Conservation (phyloP, 2,113 vertebrate genomes). For the Alectura lathami region DNA sequence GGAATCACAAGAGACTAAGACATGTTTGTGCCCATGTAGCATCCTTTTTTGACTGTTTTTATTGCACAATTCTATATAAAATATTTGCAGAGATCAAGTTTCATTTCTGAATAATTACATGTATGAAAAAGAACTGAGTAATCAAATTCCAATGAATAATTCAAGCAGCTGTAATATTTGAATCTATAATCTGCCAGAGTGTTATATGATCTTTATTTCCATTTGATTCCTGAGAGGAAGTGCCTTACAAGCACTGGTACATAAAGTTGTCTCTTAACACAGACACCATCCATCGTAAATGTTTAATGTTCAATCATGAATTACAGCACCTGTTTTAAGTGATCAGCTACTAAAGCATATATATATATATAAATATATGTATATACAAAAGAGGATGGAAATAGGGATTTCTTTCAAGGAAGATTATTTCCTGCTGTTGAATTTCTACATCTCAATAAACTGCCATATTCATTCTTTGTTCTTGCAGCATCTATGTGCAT, state of each 20-base stretch:
- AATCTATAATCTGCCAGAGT: conserved; percentile 42
- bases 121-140: conserved; percentile 36
- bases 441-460: conserved; percentile 60
- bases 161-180: conserved; percentile 41
- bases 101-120: conserved; percentile 36
- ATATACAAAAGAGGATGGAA: conserved; percentile 33
- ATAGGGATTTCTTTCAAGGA: conserved; percentile 57
- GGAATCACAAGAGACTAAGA: not conserved
- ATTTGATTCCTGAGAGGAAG: conserved; percentile 63
- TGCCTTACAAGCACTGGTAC: conserved; percentile 52
- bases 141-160: conserved; percentile 27
- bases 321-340: conserved; percentile 72
- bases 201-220: conserved; percentile 59
- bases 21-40: not conserved
- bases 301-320: conserved; percentile 63
- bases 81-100: not conserved
- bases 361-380: conserved; percentile 9
- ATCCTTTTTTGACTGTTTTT: conserved; percentile 4
- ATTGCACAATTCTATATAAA: not conserved
- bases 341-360: conserved; percentile 68
- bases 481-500: conserved; percentile 19
- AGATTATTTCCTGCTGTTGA: conserved; percentile 70
- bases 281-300: conserved; percentile 56
- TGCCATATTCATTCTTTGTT: conserved; percentile 49
- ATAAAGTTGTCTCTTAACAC: conserved; percentile 70